Evolutionary conservation across 2,797 vertebrate species (phyloP).

Genomic region (Malacoctenus gilli): DNA sequence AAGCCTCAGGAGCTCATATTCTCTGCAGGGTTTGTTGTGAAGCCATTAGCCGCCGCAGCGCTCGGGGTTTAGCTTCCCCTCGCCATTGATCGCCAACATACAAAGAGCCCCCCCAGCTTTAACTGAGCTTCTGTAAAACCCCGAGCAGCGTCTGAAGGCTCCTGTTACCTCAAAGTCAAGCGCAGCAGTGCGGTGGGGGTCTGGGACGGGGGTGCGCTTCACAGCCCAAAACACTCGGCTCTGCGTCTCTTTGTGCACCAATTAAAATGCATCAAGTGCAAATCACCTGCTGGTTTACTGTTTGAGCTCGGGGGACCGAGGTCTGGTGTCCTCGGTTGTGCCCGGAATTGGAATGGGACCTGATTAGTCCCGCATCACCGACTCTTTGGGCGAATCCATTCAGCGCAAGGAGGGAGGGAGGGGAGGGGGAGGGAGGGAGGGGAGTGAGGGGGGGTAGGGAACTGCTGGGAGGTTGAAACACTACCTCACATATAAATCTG

Average conservation of each 20-base stretch:
- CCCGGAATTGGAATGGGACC: slow-evolving; percentile 64
- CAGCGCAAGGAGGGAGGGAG: slow-evolving; percentile 8
- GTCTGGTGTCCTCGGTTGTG: slow-evolving; percentile 52
- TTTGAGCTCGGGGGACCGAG: slow-evolving; percentile 27
- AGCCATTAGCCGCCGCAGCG: slow-evolving; percentile 45
- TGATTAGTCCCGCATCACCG: slow-evolving; percentile 59
- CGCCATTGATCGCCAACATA: slow-evolving; percentile 21
- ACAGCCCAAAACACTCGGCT: slow-evolving; percentile 12
- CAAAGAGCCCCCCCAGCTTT: slow-evolving; percentile 19
- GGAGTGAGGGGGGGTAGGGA: not conserved
- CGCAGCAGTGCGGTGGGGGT: slow-evolving; percentile 3
- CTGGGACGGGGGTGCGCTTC: not conserved
- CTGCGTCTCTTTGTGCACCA: slow-evolving; percentile 40
- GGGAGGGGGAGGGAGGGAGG: not conserved
- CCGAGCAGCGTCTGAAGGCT: slow-evolving; percentile 20
- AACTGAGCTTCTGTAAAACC: slow-evolving; percentile 14
- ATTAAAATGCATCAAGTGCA: slow-evolving; percentile 58
- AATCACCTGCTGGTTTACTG: slow-evolving; percentile 61
- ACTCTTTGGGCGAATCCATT: slow-evolving; percentile 51
- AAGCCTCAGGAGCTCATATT: slow-evolving; percentile 34
- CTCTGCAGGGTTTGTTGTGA: slow-evolving; percentile 47
- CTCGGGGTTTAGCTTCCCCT: slow-evolving; percentile 23
- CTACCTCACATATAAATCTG: slow-evolving; percentile 33
- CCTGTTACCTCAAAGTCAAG: slow-evolving; percentile 26
- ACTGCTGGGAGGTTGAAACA: slow-evolving; percentile 10